Base-by-base conservation (phyloP, 1,140 invertebrate genomes). In the Holotrichia oblita region DNA sequence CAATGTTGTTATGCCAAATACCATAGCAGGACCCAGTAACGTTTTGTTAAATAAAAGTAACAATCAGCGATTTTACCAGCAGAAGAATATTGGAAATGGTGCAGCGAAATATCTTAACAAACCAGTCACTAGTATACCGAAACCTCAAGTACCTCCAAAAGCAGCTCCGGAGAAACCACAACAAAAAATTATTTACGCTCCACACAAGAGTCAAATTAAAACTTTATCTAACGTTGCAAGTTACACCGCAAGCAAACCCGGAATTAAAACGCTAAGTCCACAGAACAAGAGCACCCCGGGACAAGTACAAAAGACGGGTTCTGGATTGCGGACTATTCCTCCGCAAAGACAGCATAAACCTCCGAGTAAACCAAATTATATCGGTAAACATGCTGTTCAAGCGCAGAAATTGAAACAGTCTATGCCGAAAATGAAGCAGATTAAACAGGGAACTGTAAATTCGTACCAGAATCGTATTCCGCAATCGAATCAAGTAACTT, bases 351-450 rank as follows among this genome's bases (percentile, higher is more conserved):
- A 82, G 10, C 81, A 82, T 73, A 83, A 85, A 79, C 61, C 81
- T 59, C 69, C 84, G 7, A 85, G 82, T 69, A 85, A 85, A 79
- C 81, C 84, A 10, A 86, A 86, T 80, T 86, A 86, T 77, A 85
- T 86, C 9, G 85, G 85, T 8, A 87, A 87, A 81, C 86, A 87
- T 80, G 86, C 86, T 6, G 83, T 85, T 75, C 86, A 87, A 82
- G 86, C 85, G 3, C 86, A 86, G 77, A 87, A 86, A 81, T 78
- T 83, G 8, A 82, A 83, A 79, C 79, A 79, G 27, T 72, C 78
- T 10, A 55, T 77, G 7, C 77, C 76, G 9, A 84, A 83, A 76
- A 27, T 82, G 34, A 82, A 79, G 42, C 75, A 44, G 9, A 61
- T 80, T 10, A 80, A 80, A 72, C 48, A 75, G 20, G 22, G 40